Evolutionary conservation across 2,797 vertebrate genomes (phyloP).

Genomic region (Mastacembelus armatus): DNA sequence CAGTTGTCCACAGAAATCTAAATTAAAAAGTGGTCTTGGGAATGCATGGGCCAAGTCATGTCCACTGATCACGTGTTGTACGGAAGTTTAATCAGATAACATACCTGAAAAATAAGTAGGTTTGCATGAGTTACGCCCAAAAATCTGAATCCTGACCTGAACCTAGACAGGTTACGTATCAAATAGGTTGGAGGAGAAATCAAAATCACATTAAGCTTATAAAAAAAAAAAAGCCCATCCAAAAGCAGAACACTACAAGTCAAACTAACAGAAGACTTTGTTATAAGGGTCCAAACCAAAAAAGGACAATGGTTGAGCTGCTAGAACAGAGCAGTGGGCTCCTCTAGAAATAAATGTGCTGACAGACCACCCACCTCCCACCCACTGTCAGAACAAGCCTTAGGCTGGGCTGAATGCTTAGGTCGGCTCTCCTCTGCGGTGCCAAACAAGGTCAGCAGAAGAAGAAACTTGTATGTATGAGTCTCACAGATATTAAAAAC

Average conservation of each 20-base stretch:
- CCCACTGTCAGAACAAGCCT: conserved; percentile 71
- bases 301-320: conserved; percentile 72
- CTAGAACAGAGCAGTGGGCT: conserved; percentile 55
- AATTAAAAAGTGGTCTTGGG: neutral
- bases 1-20: neutral
- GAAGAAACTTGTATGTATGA: conserved; percentile 47
- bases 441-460: conserved; percentile 68
- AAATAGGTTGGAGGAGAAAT: neutral
- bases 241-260: conserved; percentile 25
- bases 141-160: neutral
- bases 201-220: conserved; percentile 7
- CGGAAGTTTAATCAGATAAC: neutral
- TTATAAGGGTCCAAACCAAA: conserved; percentile 52
- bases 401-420: conserved; percentile 58
- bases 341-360: conserved; percentile 73
- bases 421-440: conserved; percentile 50
- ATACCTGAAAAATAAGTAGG: neutral
- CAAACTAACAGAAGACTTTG: conserved; percentile 60
- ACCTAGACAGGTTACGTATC: neutral
- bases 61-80: neutral
- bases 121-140: neutral
- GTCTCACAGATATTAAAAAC: conserved; percentile 52
- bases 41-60: conserved; percentile 1
- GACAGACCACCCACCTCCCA: conserved; percentile 75
- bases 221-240: conserved; percentile 1